Conservation (phyloP, 2,113 vertebrate genomes). For the Paralichthys olivaceus region DNA sequence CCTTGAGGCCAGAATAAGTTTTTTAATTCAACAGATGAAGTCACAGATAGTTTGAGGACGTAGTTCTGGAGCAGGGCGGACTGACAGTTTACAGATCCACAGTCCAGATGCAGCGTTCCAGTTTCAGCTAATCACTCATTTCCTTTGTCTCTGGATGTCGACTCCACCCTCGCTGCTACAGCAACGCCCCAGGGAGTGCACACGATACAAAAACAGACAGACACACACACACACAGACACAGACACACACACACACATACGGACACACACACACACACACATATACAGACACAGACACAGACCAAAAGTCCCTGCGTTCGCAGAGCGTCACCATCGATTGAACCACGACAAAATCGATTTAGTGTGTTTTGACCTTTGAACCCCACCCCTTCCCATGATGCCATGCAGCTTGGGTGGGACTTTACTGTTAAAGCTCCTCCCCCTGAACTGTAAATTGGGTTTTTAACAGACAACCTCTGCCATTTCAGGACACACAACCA, state of each 20-base stretch:
- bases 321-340: not conserved
- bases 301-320: too few relatives aligned
- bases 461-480: not conserved
- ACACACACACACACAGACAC: slow-evolving; percentile 6
- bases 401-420: not conserved
- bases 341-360: not conserved
- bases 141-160: slow-evolving; percentile 30
- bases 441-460: not conserved
- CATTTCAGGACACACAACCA: not conserved
- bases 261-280: slow-evolving; percentile 5
- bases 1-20: too few relatives aligned
- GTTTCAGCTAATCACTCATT: slow-evolving; percentile 50
- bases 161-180: slow-evolving; percentile 30
- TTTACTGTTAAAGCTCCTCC: not conserved
- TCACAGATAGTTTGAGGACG: too few relatives aligned
- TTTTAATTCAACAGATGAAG: too few relatives aligned
- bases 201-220: not conserved
- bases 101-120: too few relatives aligned
- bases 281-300: not conserved
- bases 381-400: slow-evolving; percentile 2
- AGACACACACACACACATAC: not conserved
- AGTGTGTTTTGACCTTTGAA: not conserved
- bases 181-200: slow-evolving; percentile 17
- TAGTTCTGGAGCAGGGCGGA: too few relatives aligned
- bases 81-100: too few relatives aligned